Conservation (phyloP, 2,888 invertebrate species). For the Nemotelus nigrinus region DNA sequence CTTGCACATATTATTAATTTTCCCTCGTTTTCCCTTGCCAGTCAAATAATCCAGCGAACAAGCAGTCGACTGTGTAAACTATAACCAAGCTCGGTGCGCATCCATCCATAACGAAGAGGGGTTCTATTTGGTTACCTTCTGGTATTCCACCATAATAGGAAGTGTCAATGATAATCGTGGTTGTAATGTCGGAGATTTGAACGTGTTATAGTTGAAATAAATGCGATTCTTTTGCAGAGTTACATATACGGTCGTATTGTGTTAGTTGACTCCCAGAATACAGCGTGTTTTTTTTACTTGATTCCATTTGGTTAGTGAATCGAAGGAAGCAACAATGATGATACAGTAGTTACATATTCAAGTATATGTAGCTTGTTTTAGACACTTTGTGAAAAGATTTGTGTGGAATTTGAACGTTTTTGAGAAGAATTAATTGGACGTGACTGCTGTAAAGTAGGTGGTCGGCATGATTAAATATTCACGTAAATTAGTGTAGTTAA, state of each 20-base stretch:
- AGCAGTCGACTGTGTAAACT: constrained; percentile 8
- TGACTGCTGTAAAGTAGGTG: too few species aligned
- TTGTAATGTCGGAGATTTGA: constrained; percentile 32
- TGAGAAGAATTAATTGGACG: too few species aligned
- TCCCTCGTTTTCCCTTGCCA: neutral
- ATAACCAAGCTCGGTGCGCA: neutral
- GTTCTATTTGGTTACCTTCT: constrained; percentile 34
- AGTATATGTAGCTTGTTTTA: too few species aligned
- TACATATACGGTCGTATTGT: constrained; percentile 4
- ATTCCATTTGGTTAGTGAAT: too few species aligned
- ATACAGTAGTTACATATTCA: too few species aligned
- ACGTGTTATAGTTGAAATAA: constrained; percentile 29
- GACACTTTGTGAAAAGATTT: too few species aligned
- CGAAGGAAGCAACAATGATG: too few species aligned
- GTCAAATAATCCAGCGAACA: neutral
- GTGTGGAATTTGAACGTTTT: too few species aligned
- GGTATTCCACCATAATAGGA: constrained; percentile 41
- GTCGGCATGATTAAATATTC: too few species aligned
- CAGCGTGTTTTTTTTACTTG: too few species aligned
- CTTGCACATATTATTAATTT: constrained; percentile 26
- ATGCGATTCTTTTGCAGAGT: constrained; percentile 17
- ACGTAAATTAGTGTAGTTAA: too few species aligned
- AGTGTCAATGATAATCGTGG: constrained; percentile 35
- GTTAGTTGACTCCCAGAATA: neutral
- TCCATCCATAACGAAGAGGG: constrained; percentile 31